phyloP scores from a whole-genome alignment of 1,140 invertebrate genomes.

The Bombus cullumanus region DNA sequence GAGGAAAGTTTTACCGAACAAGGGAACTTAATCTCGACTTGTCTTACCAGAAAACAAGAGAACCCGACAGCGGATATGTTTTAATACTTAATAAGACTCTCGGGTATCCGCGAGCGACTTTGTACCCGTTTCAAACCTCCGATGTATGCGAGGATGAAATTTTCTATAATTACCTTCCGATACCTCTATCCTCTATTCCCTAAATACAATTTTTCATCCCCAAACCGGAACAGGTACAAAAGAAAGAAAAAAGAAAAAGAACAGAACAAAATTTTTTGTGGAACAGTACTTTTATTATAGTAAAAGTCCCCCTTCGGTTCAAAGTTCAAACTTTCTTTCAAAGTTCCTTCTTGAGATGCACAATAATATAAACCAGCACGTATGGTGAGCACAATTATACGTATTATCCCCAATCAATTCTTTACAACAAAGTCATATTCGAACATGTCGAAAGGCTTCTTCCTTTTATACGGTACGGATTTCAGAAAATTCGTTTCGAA shows the following conservation, averaged over 20 bases:
- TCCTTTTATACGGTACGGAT: not conserved
- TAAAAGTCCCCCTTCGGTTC: too few species aligned
- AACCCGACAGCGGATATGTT: constrained; percentile 27
- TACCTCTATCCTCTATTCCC: too few species aligned
- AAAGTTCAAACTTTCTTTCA: too few species aligned
- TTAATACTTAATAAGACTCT: constrained; percentile 39
- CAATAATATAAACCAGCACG: too few species aligned
- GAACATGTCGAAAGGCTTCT: too few species aligned
- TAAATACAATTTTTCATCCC: too few species aligned
- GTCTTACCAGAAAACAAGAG: constrained; percentile 21
- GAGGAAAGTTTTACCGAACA: constrained; percentile 8
- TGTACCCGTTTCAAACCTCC: not conserved
- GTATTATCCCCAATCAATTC: not conserved
- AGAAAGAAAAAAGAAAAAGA: too few species aligned
- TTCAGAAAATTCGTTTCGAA: not conserved
- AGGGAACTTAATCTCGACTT: constrained; percentile 35
- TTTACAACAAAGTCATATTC: not conserved
- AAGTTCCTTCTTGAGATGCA: too few species aligned
- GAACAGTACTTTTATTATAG: too few species aligned
- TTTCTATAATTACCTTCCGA: not conserved
- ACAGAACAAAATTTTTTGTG: too few species aligned
- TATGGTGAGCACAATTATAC: too few species aligned
- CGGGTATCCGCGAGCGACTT: not conserved
- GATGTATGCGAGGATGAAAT: not conserved
- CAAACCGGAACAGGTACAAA: too few species aligned